phyloP scores from a whole-genome alignment of 2,113 vertebrate genomes.

The Tyrannus savana region DNA sequence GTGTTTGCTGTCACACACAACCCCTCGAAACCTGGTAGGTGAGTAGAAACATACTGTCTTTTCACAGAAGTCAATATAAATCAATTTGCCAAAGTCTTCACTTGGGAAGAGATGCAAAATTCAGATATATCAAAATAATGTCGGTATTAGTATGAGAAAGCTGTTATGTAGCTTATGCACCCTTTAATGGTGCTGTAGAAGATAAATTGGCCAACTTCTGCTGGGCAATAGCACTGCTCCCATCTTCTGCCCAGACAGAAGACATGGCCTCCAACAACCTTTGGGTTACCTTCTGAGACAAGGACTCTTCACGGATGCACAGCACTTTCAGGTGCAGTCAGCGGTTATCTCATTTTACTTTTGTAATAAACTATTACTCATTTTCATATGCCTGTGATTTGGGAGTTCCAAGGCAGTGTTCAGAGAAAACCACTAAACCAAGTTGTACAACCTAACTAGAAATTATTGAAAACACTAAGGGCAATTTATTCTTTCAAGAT shows the following conservation, averaged over 20 bases:
- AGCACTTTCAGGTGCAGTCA: not conserved
- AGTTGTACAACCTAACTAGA: slow-evolving; percentile 7
- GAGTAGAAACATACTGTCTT: not conserved
- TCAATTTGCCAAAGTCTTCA: not conserved
- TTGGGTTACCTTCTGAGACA: not conserved
- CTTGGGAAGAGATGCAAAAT: not conserved
- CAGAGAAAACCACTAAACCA: not conserved
- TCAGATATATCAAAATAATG: not conserved
- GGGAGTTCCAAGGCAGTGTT: not conserved
- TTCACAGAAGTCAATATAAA: not conserved
- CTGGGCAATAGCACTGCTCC: fast-evolving
- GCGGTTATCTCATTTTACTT: not conserved
- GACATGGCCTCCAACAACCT: not conserved
- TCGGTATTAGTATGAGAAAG: not conserved
- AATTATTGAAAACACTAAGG: not conserved
- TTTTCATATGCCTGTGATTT: slow-evolving; percentile 9
- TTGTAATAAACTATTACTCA: not conserved
- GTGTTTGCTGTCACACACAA: not conserved
- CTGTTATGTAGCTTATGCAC: not conserved
- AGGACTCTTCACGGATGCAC: not conserved
- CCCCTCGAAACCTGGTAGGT: not conserved
- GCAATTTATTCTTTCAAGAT: not conserved
- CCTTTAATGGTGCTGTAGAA: not conserved
- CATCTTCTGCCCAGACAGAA: not conserved
- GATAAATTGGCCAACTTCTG: not conserved